Evolutionary conservation across 2,888 invertebrate genomes (phyloP).

Genomic region (Xestia sexstrigata): DNA sequence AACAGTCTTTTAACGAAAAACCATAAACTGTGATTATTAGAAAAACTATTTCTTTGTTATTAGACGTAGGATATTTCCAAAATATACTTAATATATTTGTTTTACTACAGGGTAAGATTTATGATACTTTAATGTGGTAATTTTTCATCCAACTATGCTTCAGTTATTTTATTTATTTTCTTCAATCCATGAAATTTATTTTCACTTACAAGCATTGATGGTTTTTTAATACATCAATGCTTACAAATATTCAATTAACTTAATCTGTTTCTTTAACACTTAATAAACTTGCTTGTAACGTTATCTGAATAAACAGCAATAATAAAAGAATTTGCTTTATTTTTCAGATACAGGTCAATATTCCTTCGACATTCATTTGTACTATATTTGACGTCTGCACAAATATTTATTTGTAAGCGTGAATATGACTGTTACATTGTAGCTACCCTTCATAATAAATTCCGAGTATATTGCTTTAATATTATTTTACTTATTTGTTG

Average conservation of each 20-base stretch:
- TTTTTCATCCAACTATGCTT: neutral
- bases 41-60: neutral
- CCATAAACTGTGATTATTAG: neutral
- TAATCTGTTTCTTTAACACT: neutral
- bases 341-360: conserved; percentile 3
- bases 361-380: conserved; percentile 40
- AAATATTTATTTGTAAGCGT: conserved; percentile 36
- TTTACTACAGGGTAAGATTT: neutral
- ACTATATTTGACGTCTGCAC: conserved; percentile 12
- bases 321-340: neutral
- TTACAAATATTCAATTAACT: neutral
- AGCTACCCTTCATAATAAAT: conserved; percentile 9
- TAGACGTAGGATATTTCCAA: neutral
- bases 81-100: too few species aligned
- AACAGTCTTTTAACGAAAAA: neutral
- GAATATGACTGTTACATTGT: conserved; percentile 23
- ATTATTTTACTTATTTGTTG: conserved; percentile 2
- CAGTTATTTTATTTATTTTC: neutral
- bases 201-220: too few species aligned
- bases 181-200: neutral
- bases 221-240: too few species aligned
- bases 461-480: conserved; percentile 14
- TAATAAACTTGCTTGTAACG: neutral
- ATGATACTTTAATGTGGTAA: neutral
- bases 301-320: neutral